Percentiles rank a stretch among this genome's conserved stretches.
These are phyloP conservation scores for Falco naumanni DNA, from an alignment of 2,797 vertebrate genomes.

Conservation along the genomic window DNA sequence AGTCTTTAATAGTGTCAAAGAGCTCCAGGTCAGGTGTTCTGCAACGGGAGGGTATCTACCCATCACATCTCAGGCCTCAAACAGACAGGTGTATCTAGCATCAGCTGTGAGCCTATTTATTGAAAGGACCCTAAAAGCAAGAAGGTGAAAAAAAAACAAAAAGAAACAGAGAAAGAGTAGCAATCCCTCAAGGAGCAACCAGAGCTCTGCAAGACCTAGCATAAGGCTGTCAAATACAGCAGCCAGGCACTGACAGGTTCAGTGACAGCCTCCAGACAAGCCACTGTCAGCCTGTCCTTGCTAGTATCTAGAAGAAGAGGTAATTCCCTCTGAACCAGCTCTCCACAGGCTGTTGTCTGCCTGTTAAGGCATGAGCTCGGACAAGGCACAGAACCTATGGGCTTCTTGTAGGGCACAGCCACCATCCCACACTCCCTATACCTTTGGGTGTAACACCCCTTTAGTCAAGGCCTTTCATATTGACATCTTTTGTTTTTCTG, in stretches of 20 bases:
- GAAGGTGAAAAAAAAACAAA: too few relatives aligned
- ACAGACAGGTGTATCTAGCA: not conserved
- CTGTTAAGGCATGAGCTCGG: fast-evolving
- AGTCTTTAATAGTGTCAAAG: not conserved
- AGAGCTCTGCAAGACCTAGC: not conserved
- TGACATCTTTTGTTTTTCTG: not conserved
- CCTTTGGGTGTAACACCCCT: not conserved
- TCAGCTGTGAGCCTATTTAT: not conserved
- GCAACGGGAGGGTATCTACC: not conserved
- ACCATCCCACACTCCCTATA: fast-evolving
- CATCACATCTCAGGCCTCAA: not conserved
- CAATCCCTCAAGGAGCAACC: not conserved
- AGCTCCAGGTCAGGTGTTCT: not conserved
- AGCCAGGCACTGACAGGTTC: not conserved
- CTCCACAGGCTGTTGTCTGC: not conserved
- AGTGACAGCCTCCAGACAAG: not conserved
- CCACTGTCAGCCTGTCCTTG: not conserved
- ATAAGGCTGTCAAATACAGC: not conserved
- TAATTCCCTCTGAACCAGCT: not conserved
- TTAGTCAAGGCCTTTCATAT: not conserved
- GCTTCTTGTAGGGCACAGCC: not conserved
- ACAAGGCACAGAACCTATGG: too few relatives aligned
- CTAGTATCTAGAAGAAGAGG: too few relatives aligned
- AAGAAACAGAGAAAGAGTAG: not conserved
- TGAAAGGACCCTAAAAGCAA: not conserved